Base-by-base conservation (phyloP, 2,888 invertebrate species). In the Clusia tigrina region DNA sequence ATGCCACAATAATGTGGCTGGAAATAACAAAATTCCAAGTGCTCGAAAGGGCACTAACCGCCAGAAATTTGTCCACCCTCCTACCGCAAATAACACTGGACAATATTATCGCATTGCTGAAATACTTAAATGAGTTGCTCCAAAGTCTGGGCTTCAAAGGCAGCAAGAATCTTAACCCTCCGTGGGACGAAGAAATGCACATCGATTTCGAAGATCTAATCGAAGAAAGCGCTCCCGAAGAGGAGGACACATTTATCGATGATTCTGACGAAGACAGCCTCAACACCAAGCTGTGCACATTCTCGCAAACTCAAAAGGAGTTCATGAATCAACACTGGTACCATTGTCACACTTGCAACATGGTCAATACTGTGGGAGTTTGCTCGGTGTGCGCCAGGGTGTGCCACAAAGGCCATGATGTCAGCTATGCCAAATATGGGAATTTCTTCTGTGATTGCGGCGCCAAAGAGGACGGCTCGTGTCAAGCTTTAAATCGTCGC, bases 361-460 rank as follows among this genome's bases (percentile, higher is more conserved):
- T 99, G 98, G 91, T 97, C 3, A 98, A 98, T 81, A 95, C 97
- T 6, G 96, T 97, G 1, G 99, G 99, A 0, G 98, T 98, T 25
- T 99, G 99, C 82, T 95, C 96, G 0, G 93, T 98, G 17, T 99
- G 99, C 85, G 98, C 98, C 0, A 88, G 95, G 60, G 98, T 98
- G 9, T 98, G 98, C 79, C 98, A 98, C 82, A 90, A 94, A 70
- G 95, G 94, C 0, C 98, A 98, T 80, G 98, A 98, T 82, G 91
- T 98, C 1, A 92, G 96, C 3, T 98, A 98, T 80, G 96, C 98
- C 58, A 99, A 99, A 83, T 96, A 94, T 81, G 98, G 98, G 1
- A 97, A 97, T 79, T 99, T 99, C 87, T 99, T 99, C 86, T 99
- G 99, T 79, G 98, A 98, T 83, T 99, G 99, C 81, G 98, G 98